Evolutionary conservation across 2,113 vertebrate genomes (phyloP).

Genomic region (Aptenodytes forsteri): DNA sequence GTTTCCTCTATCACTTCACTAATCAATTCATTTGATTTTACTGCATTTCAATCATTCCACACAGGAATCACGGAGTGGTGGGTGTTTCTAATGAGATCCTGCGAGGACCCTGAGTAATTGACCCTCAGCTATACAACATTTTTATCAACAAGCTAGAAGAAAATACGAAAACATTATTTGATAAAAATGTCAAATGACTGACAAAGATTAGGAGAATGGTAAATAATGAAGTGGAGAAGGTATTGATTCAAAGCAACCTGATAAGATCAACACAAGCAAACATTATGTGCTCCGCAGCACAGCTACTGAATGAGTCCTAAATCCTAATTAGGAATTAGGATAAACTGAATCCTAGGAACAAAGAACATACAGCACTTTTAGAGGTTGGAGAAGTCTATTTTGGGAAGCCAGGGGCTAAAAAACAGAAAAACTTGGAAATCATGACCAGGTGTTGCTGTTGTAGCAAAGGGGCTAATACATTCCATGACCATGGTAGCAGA

Average conservation of each 20-base stretch:
- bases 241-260: conserved; percentile 58
- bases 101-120: conserved; percentile 33
- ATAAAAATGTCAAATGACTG: conserved; percentile 62
- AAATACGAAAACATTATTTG: conserved; percentile 58
- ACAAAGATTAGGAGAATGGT: conserved; percentile 59
- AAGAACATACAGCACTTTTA: neutral
- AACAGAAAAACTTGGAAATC: neutral
- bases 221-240: conserved; percentile 62
- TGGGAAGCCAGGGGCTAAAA: neutral
- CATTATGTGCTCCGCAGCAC: neutral
- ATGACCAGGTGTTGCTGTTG: neutral
- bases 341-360: neutral
- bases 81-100: conserved; percentile 49
- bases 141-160: conserved; percentile 54
- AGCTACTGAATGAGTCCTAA: conserved; percentile 19
- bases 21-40: conserved; percentile 40
- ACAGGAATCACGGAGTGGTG: neutral
- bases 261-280: conserved; percentile 63
- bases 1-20: neutral
- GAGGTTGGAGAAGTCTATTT: neutral
- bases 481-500: neutral
- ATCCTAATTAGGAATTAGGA: conserved; percentile 27
- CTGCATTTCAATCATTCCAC: neutral
- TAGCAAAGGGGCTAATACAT: neutral
- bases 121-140: conserved; percentile 44